phyloP scores from a whole-genome alignment of 1,140 invertebrate species.

The Halictus rubicundus region DNA sequence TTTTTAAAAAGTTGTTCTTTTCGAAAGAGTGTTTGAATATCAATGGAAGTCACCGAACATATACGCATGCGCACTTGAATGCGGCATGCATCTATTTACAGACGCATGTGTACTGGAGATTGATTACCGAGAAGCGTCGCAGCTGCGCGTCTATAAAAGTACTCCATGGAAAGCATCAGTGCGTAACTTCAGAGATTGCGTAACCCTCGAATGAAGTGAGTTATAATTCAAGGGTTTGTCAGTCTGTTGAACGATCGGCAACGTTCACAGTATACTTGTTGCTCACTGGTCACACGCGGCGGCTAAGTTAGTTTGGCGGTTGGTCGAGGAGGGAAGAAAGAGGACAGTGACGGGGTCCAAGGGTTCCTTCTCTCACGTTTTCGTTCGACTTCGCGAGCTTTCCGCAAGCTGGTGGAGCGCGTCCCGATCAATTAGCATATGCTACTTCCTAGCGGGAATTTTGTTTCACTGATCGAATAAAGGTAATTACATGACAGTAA shows the following conservation, averaged over 20 bases:
- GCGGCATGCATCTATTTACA: too few relatives aligned
- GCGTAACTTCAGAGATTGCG: not conserved
- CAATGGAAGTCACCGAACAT: too few relatives aligned
- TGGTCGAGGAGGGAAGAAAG: conserved; percentile 23
- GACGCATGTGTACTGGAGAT: too few relatives aligned
- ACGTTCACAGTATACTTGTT: conserved; percentile 59
- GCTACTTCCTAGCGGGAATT: conserved; percentile 52
- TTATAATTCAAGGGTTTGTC: conserved; percentile 6
- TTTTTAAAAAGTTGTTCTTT: too few relatives aligned
- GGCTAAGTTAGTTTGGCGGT: conserved; percentile 25
- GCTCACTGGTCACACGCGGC: conserved; percentile 51
- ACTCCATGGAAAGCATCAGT: too few relatives aligned
- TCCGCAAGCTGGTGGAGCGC: conserved; percentile 48
- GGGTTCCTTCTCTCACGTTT: conserved; percentile 33
- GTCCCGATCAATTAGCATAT: conserved; percentile 49
- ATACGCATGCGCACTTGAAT: too few relatives aligned
- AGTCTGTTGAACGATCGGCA: conserved; percentile 10
- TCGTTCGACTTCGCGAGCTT: conserved; percentile 48
- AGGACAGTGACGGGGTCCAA: conserved; percentile 25
- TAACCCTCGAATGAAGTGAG: not conserved
- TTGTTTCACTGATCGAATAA: conserved; percentile 42
- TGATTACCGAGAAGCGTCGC: too few relatives aligned
- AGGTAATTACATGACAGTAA: conserved; percentile 33
- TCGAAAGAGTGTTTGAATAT: too few relatives aligned
- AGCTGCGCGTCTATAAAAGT: too few relatives aligned